Base-by-base conservation (phyloP, 1,140 invertebrate genomes). In the Meloidogyne floridensis region DNA sequence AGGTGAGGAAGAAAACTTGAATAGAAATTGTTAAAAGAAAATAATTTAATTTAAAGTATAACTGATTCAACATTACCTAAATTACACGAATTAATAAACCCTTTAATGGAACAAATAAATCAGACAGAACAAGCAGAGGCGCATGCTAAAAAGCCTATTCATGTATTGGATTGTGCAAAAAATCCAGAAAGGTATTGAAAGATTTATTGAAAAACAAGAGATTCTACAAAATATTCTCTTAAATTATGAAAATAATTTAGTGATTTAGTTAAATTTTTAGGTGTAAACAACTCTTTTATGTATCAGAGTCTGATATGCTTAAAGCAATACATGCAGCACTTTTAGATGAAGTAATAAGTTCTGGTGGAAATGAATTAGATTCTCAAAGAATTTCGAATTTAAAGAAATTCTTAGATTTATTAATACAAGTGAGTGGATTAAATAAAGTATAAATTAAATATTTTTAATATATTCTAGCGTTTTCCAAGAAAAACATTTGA, bases 281-380 rank as follows among this genome's bases (percentile, higher is more conserved):
- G 15, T 84, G 81, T 71, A 84, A 83, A 73, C 69, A 72, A 47
- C 73, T 89, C 78, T 89, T 88, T 81, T 89, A 81, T 80, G 88
- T 85, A 11, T 88, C 88, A 18, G 88, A 89, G 53, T 89, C 85
- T 11, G 88, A 89, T 76, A 89, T 89, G 88, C 84, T 89, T 32
- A 89, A 89, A 76, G 87, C 88, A 9, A 86, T 89, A 82, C 69
- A 80, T 32, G 76, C 70, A 65, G 87, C 86, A 11, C 75, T 89
- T n/a, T 83, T 81, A 69, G 85, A 89, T 78, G 86, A 89, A 79
- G 87, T 88, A 71, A 82, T 84, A 72, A 82, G 84, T n/a, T 82
- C 65, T 51, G 75, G 80, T 70, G 82, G 81, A 47, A 85, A 86
- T 43, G 74, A 76, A 47, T 81, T 88, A 51, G 77, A 83, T 75